Conservation (phyloP, 2,113 vertebrate genomes). For the Muscicapa adusta region DNA sequence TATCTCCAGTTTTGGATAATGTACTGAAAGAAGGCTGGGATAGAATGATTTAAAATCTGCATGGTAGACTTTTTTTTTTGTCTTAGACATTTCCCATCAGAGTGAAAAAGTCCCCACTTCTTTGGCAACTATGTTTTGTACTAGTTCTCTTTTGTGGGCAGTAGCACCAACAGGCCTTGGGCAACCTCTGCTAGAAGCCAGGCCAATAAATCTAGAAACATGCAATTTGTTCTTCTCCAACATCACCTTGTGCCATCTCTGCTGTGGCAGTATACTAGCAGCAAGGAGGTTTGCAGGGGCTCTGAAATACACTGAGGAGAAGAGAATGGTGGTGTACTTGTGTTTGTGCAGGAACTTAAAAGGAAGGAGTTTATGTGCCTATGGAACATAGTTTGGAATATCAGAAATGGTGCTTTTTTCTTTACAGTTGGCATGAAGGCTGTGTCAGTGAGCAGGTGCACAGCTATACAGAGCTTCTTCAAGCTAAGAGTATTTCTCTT, state of each 20-base stretch:
- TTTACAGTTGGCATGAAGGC: not conserved
- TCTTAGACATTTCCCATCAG: not conserved
- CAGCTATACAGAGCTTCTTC: not conserved
- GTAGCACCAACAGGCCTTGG: not conserved
- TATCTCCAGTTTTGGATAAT: not conserved
- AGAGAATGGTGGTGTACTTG: not conserved
- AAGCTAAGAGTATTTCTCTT: constrained; percentile 39
- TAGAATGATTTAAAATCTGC: not conserved
- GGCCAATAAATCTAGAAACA: not conserved
- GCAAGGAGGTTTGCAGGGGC: not conserved
- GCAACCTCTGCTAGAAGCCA: not conserved
- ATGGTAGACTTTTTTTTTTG: not conserved
- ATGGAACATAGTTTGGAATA: not conserved
- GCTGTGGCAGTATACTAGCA: not conserved
- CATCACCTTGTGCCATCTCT: not conserved
- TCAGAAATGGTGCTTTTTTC: not conserved
- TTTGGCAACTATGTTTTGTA: not conserved
- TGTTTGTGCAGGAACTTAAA: not conserved
- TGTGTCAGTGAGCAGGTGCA: not conserved
- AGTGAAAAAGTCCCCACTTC: not conserved
- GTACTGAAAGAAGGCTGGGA: not conserved
- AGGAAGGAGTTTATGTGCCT: not conserved
- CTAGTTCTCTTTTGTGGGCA: not conserved
- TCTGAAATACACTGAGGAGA: not conserved
- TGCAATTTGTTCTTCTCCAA: not conserved